Percentiles rank a stretch among this genome's conserved stretches.
Evolutionary conservation across 2,888 invertebrate species (phyloP).

Genomic region (Phorcus lineatus): DNA sequence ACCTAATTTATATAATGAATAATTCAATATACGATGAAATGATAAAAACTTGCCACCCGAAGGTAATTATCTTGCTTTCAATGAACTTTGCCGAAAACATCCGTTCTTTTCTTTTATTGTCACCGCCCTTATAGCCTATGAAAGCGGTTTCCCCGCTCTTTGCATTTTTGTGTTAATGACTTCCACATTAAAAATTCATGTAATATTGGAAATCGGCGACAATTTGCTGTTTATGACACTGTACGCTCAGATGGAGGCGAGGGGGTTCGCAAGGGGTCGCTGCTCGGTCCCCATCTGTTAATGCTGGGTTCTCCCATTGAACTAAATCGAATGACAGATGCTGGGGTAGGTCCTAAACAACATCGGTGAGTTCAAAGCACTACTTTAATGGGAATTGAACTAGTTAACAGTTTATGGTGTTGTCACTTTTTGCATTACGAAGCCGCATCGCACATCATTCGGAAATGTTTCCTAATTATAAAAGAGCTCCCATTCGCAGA

Average conservation of each 20-base stretch:
- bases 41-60: not conserved
- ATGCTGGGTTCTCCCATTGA: not conserved
- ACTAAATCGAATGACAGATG: conserved; percentile 18
- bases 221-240: not conserved
- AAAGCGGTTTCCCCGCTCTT: not conserved
- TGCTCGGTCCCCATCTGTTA: conserved; percentile 20
- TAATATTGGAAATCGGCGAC: not conserved
- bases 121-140: not conserved
- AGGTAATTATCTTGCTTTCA: not conserved
- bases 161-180: not conserved
- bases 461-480: conserved; percentile 12
- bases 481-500: not conserved
- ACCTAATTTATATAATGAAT: not conserved
- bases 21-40: not conserved
- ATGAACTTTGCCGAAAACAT: not conserved
- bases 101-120: not conserved
- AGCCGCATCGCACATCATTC: conserved; percentile 11
- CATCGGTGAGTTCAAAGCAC: conserved; percentile 11
- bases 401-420: conserved; percentile 12
- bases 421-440: conserved; percentile 17
- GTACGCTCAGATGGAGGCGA: not conserved
- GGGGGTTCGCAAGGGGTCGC: not conserved
- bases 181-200: not conserved
- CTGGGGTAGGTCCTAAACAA: not conserved
- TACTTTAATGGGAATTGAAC: conserved; percentile 4